Percentiles rank a stretch among this genome's conserved stretches.
Conservation (phyloP, 2,797 vertebrate species). For the Craterocephalus amniculus region DNA sequence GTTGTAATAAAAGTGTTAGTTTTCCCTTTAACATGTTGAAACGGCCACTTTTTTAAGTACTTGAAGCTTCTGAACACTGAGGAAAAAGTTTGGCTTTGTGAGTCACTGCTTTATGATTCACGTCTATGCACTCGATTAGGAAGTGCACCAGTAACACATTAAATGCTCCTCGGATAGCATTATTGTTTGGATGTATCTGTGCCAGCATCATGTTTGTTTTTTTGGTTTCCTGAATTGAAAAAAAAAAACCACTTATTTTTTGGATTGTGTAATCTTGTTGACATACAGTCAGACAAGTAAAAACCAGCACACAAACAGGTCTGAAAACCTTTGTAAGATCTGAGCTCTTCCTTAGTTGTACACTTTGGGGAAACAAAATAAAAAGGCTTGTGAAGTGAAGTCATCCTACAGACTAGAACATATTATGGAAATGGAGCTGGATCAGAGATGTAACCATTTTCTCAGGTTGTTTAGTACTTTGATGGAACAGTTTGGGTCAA, state of each 20-base stretch:
- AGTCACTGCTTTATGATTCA: neutral
- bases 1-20: too few relatives aligned
- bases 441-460: slow-evolving; percentile 47
- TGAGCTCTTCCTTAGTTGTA: neutral
- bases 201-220: neutral
- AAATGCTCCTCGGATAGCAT: neutral
- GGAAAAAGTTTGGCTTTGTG: neutral
- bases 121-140: neutral
- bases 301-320: neutral
- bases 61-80: too few relatives aligned
- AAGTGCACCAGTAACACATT: neutral
- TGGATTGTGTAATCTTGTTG: neutral
- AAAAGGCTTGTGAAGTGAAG: slow-evolving; percentile 11
- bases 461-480: slow-evolving; percentile 31
- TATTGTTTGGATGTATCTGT: neutral
- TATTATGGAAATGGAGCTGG: slow-evolving; percentile 12
- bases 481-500: slow-evolving; percentile 26
- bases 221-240: neutral
- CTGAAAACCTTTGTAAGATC: neutral
- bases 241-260: neutral
- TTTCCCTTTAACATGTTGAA: too few relatives aligned
- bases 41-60: too few relatives aligned
- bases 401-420: slow-evolving; percentile 3
- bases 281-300: neutral
- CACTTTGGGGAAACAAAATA: slow-evolving; percentile 9